These are phyloP conservation scores for Drosophila picticornis DNA, from an alignment of 2,888 invertebrate genomes.

Conservation along the genomic window DNA sequence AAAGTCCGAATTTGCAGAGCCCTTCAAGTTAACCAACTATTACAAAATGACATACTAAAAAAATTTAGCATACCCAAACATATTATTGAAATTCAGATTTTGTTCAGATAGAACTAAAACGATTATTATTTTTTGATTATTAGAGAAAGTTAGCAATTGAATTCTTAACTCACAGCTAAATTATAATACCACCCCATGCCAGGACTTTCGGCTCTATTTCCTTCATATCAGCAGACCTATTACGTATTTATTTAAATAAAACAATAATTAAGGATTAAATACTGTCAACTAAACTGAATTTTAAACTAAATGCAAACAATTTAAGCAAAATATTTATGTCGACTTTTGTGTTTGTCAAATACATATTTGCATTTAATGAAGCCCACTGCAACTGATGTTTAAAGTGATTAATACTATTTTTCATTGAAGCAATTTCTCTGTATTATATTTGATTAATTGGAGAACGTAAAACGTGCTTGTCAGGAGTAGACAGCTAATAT, in stretches of 20 bases:
- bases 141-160: no score
- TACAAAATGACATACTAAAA: background rate
- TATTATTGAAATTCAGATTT: background rate
- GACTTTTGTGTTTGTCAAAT: no score
- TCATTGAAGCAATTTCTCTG: background rate
- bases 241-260: background rate
- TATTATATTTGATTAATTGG: constrained; percentile 1
- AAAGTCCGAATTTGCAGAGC: background rate
- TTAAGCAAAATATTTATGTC: background rate
- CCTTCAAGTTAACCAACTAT: background rate
- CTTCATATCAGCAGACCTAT: background rate
- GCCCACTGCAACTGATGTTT: background rate
- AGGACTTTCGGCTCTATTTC: background rate
- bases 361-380: background rate
- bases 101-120: no score
- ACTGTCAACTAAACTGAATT: no score
- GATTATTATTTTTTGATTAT: no score
- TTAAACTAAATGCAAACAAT: background rate
- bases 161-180: no score
- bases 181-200: no score
- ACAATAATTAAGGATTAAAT: no score
- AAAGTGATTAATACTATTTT: background rate
- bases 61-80: background rate
- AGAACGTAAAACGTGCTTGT: constrained; percentile 1
- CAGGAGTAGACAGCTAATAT: constrained; percentile 2